These are phyloP conservation scores for Micropoecilia bifurca DNA, from an alignment of 2,797 vertebrate genomes.

Conservation along the genomic window DNA sequence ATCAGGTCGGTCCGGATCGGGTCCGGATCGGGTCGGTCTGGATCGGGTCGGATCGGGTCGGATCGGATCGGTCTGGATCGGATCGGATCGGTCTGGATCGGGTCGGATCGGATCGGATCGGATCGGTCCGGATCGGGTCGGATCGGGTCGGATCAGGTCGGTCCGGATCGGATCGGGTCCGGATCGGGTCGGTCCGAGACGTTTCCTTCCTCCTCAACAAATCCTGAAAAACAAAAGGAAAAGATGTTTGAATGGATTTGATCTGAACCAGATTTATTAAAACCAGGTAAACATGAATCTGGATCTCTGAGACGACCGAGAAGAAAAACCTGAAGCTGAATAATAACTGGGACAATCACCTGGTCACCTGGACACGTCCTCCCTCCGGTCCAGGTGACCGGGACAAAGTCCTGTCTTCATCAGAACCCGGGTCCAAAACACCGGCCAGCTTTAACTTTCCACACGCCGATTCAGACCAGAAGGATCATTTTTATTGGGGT, in stretches of 20 bases:
- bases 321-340: neutral
- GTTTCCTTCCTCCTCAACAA: fast-evolving
- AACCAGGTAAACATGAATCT: neutral
- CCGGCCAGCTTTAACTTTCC: too few relatives aligned
- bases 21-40: fast-evolving
- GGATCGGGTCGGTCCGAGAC: neutral
- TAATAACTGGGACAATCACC: constrained; percentile 25
- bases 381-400: constrained; percentile 16
- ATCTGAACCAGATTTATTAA: fast-evolving
- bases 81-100: too few relatives aligned
- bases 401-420: neutral
- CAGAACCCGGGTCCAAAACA: too few relatives aligned
- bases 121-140: too few relatives aligned
- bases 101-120: too few relatives aligned
- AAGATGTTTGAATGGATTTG: fast-evolving
- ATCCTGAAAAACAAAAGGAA: constrained; percentile 30
- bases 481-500: too few relatives aligned
- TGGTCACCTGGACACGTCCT: constrained; percentile 21
- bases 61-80: too few relatives aligned
- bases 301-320: neutral
- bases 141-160: too few relatives aligned
- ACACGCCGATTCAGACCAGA: too few relatives aligned
- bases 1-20: too few relatives aligned
- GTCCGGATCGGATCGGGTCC: too few relatives aligned
- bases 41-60: too few relatives aligned